phyloP scores from a whole-genome alignment of 2,797 vertebrate species.

The Clarias pachynema region DNA sequence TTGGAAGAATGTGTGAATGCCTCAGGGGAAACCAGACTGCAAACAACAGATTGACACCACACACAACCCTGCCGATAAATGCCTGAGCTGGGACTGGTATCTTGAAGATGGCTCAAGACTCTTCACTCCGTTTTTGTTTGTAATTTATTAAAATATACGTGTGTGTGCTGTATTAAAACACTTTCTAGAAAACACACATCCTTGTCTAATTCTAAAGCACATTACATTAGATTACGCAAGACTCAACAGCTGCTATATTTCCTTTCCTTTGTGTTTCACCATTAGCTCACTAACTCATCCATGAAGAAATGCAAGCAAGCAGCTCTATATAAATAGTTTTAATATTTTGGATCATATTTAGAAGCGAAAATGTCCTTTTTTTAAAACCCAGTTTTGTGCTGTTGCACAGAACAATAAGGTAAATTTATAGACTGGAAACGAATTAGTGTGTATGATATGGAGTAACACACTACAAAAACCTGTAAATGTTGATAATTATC shows the following conservation, averaged over 20 bases:
- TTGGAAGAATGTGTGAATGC: constrained; percentile 19
- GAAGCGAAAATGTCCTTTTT: too few species aligned
- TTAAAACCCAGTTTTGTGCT: too few species aligned
- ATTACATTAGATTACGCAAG: not conserved
- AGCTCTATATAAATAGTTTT: not conserved
- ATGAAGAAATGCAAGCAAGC: not conserved
- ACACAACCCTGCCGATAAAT: constrained; percentile 15
- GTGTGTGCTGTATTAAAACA: not conserved
- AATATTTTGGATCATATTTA: not conserved
- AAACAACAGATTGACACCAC: constrained; percentile 30
- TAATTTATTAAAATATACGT: not conserved
- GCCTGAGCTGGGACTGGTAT: not conserved
- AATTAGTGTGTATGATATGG: too few species aligned
- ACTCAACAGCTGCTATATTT: not conserved
- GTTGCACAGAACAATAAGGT: too few species aligned
- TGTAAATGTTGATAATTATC: too few species aligned
- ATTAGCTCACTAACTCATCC: too few species aligned
- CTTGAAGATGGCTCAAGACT: constrained; percentile 3
- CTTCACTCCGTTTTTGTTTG: not conserved
- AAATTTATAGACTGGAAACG: too few species aligned
- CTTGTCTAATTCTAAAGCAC: not conserved
- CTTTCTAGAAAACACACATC: not conserved
- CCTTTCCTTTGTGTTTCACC: not conserved
- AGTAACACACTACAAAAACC: too few species aligned
- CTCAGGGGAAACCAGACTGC: constrained; percentile 27